Evolutionary conservation across 2,888 invertebrate genomes (phyloP), one percentile per base, ranked within the genome.

Genomic region (Drosophila picticornis): DNA sequence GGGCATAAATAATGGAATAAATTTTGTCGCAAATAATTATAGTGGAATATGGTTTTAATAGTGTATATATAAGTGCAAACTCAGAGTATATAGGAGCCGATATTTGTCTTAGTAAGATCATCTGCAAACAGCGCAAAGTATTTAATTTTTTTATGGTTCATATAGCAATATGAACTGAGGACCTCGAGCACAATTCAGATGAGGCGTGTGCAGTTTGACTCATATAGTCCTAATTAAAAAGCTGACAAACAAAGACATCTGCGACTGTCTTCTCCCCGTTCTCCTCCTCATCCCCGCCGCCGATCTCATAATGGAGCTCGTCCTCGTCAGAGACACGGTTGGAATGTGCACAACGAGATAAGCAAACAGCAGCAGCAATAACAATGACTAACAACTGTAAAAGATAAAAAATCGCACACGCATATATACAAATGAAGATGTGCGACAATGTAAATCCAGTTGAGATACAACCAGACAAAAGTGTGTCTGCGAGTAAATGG

Each of bases 221-320:
- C 89, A 90, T 75, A 62, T 73, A 55, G 75, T 71, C 75, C 90
- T 76, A 90, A 90, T 89, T 90, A 90, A 80, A 64, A 72, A 58
- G 60, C 72, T 75, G 77, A 81, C 78, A 72, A 46, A 75, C 57
- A 75, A 80, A 83, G 81, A 74, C 81, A 70, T 67, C 72, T 57
- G 69, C 72, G 65, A 51, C 29, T 48, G 75, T 22, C 53, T 46
- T 22, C 27, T 10, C 40, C 38, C 22, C 27, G 36, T 22, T 36
- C 34, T 2, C 31, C 38, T 38, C 29, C 46, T 27, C 50, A 40
- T 31, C 4, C 19, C 5, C n/a, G 29, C 6, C 29, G n/a, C 19
- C 27, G 11, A 11, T 19, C 53, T 16, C 40, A 46, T 34, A 22
- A 29, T 52, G 13, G 52, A 36, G 58, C 25, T 29, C 43, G 52